Conservation (phyloP, 2,888 invertebrate genomes). For the Polyommatus iphigenia region DNA sequence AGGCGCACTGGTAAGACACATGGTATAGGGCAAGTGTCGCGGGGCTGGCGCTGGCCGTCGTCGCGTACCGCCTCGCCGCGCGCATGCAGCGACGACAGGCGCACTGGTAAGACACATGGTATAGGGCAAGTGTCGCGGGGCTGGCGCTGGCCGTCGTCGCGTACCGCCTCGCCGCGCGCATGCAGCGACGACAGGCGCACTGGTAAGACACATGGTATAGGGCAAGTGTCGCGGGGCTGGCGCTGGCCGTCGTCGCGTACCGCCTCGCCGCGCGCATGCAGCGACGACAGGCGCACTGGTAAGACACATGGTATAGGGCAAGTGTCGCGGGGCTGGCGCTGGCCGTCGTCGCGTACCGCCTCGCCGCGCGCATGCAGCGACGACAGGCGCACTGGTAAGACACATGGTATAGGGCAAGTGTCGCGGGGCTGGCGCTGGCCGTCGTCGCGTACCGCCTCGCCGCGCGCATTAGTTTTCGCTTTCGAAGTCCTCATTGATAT, state of each 20-base stretch:
- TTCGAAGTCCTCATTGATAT: background rate
- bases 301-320: constrained; percentile 31
- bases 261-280: constrained; percentile 52
- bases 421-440: too few species aligned
- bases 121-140: constrained; percentile 53
- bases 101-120: background rate
- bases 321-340: constrained; percentile 60
- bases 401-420: too few species aligned
- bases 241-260: constrained; percentile 81
- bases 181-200: constrained; percentile 45
- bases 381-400: constrained; percentile 45
- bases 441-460: too few species aligned
- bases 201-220: constrained; percentile 38
- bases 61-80: constrained; percentile 68
- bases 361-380: constrained; percentile 51
- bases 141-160: constrained; percentile 83
- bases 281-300: constrained; percentile 45
- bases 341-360: constrained; percentile 78
- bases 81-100: constrained; percentile 37
- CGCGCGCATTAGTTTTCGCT: too few species aligned
- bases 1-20: constrained; percentile 32
- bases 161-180: constrained; percentile 55
- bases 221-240: constrained; percentile 48
- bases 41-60: constrained; percentile 66
- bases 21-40: too few species aligned